phyloP scores from a whole-genome alignment of 2,888 invertebrate genomes.

The Pyrochroa serraticornis region DNA sequence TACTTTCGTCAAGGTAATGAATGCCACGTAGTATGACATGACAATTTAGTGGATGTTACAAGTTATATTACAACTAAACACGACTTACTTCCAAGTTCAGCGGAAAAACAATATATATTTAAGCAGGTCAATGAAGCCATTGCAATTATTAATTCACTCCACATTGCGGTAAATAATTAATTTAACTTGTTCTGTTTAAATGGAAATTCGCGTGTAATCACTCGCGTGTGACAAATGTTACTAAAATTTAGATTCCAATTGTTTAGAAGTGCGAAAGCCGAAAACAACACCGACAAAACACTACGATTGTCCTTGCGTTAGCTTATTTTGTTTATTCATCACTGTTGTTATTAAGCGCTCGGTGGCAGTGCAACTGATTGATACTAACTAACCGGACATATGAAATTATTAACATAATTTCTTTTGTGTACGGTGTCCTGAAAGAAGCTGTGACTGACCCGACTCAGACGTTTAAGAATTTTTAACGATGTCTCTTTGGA shows the following conservation, averaged over 20 bases:
- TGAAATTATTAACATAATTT: conserved; percentile 25
- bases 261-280: background rate
- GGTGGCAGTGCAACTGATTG: conserved; percentile 17
- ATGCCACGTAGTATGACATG: too few relatives aligned
- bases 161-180: background rate
- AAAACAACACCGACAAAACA: conserved; percentile 1
- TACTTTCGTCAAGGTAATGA: too few relatives aligned
- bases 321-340: conserved; percentile 3
- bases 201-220: too few relatives aligned
- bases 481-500: background rate
- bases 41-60: too few relatives aligned
- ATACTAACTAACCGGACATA: conserved; percentile 24
- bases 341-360: conserved; percentile 5
- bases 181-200: too few relatives aligned
- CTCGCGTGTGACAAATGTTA: too few relatives aligned
- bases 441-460: background rate
- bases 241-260: too few relatives aligned
- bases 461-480: background rate
- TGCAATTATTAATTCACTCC: background rate
- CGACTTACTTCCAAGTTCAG: conserved; percentile 10
- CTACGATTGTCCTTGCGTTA: conserved; percentile 7
- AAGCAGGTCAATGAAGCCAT: conserved; percentile 5
- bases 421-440: conserved; percentile 15
- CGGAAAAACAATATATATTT: background rate
- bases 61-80: too few relatives aligned